A percentile compares a stretch with the other conserved stretches of the same genome.
These are phyloP conservation scores for Hydra vulgaris DNA, from an alignment of 30 jellyfish, hydroid and myxozoan species.

Conservation along the genomic window DNA sequence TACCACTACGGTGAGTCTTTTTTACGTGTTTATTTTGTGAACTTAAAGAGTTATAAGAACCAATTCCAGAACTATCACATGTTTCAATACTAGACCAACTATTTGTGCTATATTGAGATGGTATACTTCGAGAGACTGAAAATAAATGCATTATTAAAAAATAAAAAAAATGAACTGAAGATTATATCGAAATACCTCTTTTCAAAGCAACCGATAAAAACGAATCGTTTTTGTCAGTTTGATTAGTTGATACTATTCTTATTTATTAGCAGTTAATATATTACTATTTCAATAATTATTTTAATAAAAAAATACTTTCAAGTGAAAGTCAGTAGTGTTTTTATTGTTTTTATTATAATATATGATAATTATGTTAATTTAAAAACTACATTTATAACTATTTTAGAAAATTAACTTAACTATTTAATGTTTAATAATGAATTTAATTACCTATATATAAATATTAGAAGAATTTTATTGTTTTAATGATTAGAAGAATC, in stretches of 20 bases:
- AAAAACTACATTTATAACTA: no score
- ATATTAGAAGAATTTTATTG: neutral
- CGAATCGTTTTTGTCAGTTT: no score
- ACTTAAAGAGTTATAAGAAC: conserved; percentile 74
- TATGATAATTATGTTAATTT: no score
- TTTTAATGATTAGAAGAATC: neutral
- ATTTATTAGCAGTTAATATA: no score
- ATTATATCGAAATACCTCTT: no score
- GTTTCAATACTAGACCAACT: conserved; percentile 97
- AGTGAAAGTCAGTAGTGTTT: no score
- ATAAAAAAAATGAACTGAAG: neutral
- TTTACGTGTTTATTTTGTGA: conserved; percentile 29
- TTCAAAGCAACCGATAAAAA: neutral
- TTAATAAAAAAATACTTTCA: no score
- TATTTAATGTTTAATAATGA: no score
- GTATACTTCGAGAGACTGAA: conserved; percentile 1
- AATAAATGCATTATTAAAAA: conserved; percentile 20
- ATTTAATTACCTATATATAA: neutral
- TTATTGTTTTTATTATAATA: no score
- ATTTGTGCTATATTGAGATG: conserved; percentile 47
- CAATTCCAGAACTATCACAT: conserved; percentile 93
- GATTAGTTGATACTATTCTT: no score
- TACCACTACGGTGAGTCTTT: conserved; percentile 49
- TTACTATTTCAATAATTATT: no score
- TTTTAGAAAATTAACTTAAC: no score